Evolutionary conservation across 2,797 vertebrate genomes (phyloP).

Genomic region (Helicolenus hilgendorfi): DNA sequence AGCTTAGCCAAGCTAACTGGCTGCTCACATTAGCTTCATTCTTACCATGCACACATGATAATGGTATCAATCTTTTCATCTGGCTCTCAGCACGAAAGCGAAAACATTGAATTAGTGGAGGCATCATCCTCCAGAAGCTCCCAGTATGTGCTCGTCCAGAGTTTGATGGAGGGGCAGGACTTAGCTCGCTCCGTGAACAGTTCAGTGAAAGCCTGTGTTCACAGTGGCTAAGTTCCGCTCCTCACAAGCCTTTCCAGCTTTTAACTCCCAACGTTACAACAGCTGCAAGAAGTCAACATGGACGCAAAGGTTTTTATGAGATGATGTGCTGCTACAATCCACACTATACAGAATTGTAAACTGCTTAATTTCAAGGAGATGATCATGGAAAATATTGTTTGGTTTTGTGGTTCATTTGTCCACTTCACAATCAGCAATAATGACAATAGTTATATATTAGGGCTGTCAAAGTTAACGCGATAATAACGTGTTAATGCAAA

Average conservation of each 20-base stretch:
- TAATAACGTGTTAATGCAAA: too few relatives aligned
- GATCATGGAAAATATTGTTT: neutral
- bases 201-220: slow-evolving; percentile 90
- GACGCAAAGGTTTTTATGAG: neutral
- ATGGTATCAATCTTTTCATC: neutral
- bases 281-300: slow-evolving; percentile 37
- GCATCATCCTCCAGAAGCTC: slow-evolving; percentile 6
- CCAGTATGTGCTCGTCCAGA: slow-evolving; percentile 16
- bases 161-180: slow-evolving; percentile 91
- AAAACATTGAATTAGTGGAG: neutral
- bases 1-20: neutral
- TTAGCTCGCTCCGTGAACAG: slow-evolving; percentile 93
- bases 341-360: too few relatives aligned
- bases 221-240: slow-evolving; percentile 96
- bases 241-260: slow-evolving; percentile 81
- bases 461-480: too few relatives aligned
- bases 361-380: neutral
- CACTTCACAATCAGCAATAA: neutral
- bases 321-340: neutral
- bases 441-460: neutral
- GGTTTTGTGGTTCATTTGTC: neutral
- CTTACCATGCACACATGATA: neutral
- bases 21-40: neutral
- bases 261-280: neutral
- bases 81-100: neutral